A percentile compares a stretch with the other conserved stretches of the same genome.
These are phyloP conservation scores for Catocala fraxini DNA, from an alignment of 2,888 invertebrate genomes.

Conservation along the genomic window DNA sequence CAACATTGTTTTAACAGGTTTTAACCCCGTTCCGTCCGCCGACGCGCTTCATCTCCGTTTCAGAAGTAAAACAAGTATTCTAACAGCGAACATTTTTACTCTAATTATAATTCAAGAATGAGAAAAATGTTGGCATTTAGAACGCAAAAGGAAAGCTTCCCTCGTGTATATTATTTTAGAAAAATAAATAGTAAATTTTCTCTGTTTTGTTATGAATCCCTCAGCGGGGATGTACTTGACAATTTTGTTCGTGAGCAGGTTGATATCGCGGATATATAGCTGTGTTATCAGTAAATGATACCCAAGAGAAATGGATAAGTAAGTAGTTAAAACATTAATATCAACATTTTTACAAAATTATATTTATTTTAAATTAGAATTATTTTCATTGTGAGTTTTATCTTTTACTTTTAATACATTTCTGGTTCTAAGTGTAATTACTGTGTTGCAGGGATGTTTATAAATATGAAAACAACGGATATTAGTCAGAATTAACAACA, in stretches of 20 bases:
- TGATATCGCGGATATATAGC: not conserved
- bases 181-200: constrained; percentile 5
- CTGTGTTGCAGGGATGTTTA: too few relatives aligned
- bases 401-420: too few relatives aligned
- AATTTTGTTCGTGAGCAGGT: not conserved
- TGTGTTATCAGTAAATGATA: too few relatives aligned
- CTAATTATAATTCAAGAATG: constrained; percentile 31
- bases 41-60: too few relatives aligned
- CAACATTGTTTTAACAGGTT: constrained; percentile 23
- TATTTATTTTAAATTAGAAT: too few relatives aligned
- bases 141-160: constrained; percentile 12
- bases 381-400: too few relatives aligned
- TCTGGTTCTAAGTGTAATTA: too few relatives aligned
- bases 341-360: too few relatives aligned
- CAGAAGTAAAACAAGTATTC: not conserved
- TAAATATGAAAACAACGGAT: too few relatives aligned
- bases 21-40: not conserved
- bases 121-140: constrained; percentile 20
- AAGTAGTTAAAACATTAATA: too few relatives aligned
- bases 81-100: constrained; percentile 21
- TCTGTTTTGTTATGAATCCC: constrained; percentile 7
- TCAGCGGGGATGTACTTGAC: not conserved
- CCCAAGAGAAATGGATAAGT: too few relatives aligned
- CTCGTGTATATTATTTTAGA: constrained; percentile 9
- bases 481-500: too few relatives aligned